Base-by-base conservation (phyloP, 1,140 invertebrate genomes). In the Danaus plexippus region DNA sequence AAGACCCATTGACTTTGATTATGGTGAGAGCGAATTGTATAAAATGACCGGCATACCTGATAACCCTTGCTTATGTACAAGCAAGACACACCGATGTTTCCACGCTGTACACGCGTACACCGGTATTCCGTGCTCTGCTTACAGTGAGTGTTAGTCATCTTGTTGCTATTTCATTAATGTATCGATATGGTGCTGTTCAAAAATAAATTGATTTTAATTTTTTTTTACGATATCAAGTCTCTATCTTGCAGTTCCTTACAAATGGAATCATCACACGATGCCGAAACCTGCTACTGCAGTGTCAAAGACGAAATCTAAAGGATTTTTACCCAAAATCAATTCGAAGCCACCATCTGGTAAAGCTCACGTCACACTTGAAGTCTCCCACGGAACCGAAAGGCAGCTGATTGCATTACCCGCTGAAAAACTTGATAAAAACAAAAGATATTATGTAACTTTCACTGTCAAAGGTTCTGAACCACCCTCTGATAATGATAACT, bases 61-160 rank as follows among this genome's bases (percentile, higher is more conserved):
- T 59, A 91, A 92, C 67, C 90, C 90, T 9, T 85, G 90, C 54
- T 88, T 93, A 42, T 97, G 95, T 73, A 94, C 94, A 1, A 93
- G 92, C 60, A 93, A 92, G 68, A 96, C 95, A 1, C 94, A 96
- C 80, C 88, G 94, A 58, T 96, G 95, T 87, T 92, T 94, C 75
- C 95, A 97, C 73, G 94, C 95, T 3, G 93, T 95, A 11, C 95
- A 96, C 80, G 95, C 95, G 46, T 97, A 97, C 78, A 96, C 95
- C 7, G 95, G 95, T 11, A 90, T 96, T 45, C 95, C 95, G 41
- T 95, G 93, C 79, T 92, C 93, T 32, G 93, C 93, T 47, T 94
- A 94, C 80, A 91, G 93, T 95, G 89, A 93, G 92, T 91, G 67
- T 53, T 11, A 9, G 18, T 51, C 40, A 32, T 47, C 47, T 47